These are phyloP conservation scores for Leptinotarsa peninsularis DNA, from an alignment of 2,888 invertebrate species.

Conservation along the genomic window DNA sequence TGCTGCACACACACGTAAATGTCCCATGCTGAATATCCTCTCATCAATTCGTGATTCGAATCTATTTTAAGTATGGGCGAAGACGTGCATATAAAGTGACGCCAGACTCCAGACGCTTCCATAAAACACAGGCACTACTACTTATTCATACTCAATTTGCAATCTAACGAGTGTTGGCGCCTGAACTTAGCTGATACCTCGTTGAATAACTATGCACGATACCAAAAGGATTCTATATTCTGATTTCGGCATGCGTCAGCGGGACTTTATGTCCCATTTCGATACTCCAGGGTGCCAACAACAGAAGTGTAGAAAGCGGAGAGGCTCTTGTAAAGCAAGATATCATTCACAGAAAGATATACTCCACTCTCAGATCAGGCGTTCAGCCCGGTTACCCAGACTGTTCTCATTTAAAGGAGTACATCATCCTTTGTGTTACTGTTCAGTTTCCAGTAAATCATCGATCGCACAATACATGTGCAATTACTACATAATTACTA, in stretches of 20 bases:
- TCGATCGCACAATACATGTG: too few species aligned
- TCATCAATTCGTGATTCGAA: not conserved
- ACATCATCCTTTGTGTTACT: too few species aligned
- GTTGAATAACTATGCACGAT: not conserved
- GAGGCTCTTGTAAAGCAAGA: not conserved
- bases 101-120: not conserved
- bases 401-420: not conserved
- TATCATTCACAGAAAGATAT: conserved; percentile 6
- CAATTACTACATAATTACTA: too few species aligned
- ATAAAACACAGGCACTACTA: conserved; percentile 1
- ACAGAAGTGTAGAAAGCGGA: not conserved
- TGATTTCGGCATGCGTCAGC: too few species aligned
- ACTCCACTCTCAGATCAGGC: not conserved
- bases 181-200: conserved; percentile 1
- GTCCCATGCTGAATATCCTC: too few species aligned
- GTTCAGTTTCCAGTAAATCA: too few species aligned
- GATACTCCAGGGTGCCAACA: conserved; percentile 6
- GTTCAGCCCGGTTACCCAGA: not conserved
- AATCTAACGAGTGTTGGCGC: not conserved
- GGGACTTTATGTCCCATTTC: not conserved
- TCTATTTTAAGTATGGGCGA: not conserved
- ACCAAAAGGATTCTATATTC: not conserved
- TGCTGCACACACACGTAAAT: too few species aligned
- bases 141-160: conserved; percentile 8
- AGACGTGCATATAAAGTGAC: not conserved